phyloP scores from a whole-genome alignment of 2,888 invertebrate species.

The Pilophorus perplexus region DNA sequence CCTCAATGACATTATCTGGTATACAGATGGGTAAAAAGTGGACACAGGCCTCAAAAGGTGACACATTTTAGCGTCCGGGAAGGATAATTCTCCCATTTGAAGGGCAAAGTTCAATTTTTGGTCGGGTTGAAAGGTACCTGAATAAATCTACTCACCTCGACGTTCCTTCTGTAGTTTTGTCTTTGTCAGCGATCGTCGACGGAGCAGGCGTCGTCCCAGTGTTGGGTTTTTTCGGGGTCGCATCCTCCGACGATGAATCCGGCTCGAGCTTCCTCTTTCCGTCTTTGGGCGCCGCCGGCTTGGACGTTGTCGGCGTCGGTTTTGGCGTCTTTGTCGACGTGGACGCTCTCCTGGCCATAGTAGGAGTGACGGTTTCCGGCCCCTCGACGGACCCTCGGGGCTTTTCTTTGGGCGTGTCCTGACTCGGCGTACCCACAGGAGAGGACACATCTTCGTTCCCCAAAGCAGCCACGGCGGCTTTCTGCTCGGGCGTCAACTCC shows the following conservation, averaged over 20 bases:
- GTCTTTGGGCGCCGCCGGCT: conserved; percentile 24
- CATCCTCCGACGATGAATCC: conserved; percentile 37
- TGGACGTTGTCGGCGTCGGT: conserved; percentile 32
- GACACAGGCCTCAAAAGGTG: too few relatives aligned
- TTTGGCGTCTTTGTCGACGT: conserved; percentile 49
- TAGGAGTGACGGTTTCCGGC: background rate
- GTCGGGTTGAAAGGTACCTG: too few relatives aligned
- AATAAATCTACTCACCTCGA: too few relatives aligned
- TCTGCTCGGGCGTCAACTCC: conserved; percentile 57
- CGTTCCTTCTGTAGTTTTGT: background rate
- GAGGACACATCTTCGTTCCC: background rate
- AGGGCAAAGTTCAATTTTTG: too few relatives aligned
- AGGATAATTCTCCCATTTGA: too few relatives aligned
- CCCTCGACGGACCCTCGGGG: background rate
- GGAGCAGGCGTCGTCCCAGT: background rate
- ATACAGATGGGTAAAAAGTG: too few relatives aligned
- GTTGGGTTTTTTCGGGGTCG: conserved; percentile 36
- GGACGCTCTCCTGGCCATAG: conserved; percentile 50
- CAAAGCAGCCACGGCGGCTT: conserved; percentile 10
- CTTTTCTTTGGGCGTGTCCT: background rate
- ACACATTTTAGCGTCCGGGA: too few relatives aligned
- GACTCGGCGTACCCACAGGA: background rate
- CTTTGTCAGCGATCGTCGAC: background rate
- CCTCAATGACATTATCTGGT: too few relatives aligned
- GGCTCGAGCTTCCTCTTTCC: conserved; percentile 42